These are phyloP conservation scores for Girardinus metallicus DNA, from an alignment of 2,797 vertebrate species.

Conservation along the genomic window DNA sequence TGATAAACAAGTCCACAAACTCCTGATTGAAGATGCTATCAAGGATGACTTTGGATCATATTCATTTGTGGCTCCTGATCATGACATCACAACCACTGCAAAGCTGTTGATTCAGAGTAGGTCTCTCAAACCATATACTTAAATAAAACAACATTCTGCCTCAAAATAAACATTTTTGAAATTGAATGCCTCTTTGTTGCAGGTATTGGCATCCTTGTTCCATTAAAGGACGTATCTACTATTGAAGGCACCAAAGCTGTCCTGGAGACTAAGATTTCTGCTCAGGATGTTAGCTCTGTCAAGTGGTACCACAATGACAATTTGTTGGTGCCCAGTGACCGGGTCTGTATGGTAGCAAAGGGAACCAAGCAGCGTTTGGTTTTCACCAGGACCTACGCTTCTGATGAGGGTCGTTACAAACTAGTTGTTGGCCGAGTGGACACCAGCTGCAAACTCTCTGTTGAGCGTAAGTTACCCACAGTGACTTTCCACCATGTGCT, in stretches of 20 bases:
- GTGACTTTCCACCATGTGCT: neutral
- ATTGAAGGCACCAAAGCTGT: slow-evolving; percentile 95
- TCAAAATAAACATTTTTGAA: neutral
- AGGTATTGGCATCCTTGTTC: slow-evolving; percentile 89
- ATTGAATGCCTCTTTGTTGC: slow-evolving; percentile 25
- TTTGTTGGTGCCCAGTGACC: slow-evolving; percentile 85
- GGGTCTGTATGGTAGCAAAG: slow-evolving; percentile 91
- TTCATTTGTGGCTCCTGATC: slow-evolving; percentile 88
- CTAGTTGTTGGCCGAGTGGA: slow-evolving; percentile 91
- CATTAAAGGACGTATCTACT: slow-evolving; percentile 86
- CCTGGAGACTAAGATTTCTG: slow-evolving; percentile 95
- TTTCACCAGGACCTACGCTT: slow-evolving; percentile 87
- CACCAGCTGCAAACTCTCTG: slow-evolving; percentile 87
- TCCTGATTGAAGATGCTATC: slow-evolving; percentile 91
- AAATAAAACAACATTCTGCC: neutral
- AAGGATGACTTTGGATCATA: slow-evolving; percentile 87
- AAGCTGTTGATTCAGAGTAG: slow-evolving; percentile 90
- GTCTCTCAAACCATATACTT: slow-evolving; percentile 28
- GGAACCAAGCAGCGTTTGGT: slow-evolving; percentile 95
- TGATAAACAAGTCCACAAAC: slow-evolving; percentile 93
- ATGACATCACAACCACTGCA: slow-evolving; percentile 87
- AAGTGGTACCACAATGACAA: slow-evolving; percentile 94
- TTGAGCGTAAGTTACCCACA: slow-evolving; percentile 85
- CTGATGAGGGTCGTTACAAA: slow-evolving; percentile 91
- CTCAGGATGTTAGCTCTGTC: slow-evolving; percentile 90